Percentiles rank a stretch among this genome's conserved stretches.
Evolutionary conservation across 2,797 vertebrate species (phyloP).

Genomic region (Amblyopsis hoosieri): DNA sequence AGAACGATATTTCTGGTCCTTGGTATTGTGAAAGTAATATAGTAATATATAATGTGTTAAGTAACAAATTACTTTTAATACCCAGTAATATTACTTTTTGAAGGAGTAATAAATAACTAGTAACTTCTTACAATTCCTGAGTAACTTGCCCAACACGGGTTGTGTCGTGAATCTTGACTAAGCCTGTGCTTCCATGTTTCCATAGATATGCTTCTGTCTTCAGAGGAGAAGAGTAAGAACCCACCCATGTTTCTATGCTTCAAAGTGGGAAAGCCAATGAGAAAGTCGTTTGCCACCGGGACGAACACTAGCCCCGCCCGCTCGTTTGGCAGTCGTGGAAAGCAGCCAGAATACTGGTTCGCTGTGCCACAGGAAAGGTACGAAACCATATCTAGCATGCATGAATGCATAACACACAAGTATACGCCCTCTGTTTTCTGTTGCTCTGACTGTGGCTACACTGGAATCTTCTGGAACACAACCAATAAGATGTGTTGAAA

Average conservation of each 20-base stretch:
- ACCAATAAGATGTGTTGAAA: not conserved
- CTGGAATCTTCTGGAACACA: too few relatives aligned
- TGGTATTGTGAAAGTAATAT: too few relatives aligned
- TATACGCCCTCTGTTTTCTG: too few relatives aligned
- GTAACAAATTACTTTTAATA: too few relatives aligned
- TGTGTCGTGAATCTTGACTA: too few relatives aligned
- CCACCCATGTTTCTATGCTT: conserved; percentile 99
- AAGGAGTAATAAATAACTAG: too few relatives aligned
- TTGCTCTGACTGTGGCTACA: too few relatives aligned
- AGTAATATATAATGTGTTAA: too few relatives aligned
- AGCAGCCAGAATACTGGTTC: conserved; percentile 97
- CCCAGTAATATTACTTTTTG: too few relatives aligned
- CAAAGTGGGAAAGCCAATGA: conserved; percentile 97
- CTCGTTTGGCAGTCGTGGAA: conserved; percentile 79
- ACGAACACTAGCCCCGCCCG: conserved; percentile 80
- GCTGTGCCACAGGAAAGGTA: conserved; percentile 97
- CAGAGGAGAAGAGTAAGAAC: conserved; percentile 95
- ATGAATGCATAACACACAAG: not conserved
- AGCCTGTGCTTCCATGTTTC: not conserved
- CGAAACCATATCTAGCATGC: conserved; percentile 18
- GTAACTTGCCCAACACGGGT: too few relatives aligned
- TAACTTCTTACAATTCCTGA: too few relatives aligned
- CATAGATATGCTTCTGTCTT: conserved; percentile 91
- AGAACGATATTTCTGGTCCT: too few relatives aligned
- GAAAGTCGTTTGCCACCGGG: conserved; percentile 89